Base-by-base conservation (phyloP, 2,888 invertebrate species). In the Exephanes ischioxanthus region DNA sequence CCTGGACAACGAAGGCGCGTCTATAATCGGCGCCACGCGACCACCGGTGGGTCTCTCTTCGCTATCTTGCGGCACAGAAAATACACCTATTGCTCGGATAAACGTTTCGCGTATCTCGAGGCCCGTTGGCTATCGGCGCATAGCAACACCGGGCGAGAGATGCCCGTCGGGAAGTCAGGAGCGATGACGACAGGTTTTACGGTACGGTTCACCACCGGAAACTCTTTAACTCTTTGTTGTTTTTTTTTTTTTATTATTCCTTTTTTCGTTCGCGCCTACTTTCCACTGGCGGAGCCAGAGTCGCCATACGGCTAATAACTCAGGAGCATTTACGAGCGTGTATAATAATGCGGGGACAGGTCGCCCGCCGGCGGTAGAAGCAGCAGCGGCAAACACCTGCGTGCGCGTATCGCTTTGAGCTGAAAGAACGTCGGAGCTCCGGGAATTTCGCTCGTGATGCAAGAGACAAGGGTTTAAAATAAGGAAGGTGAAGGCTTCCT, bases 1-100 rank as follows among this genome's bases (percentile, higher is more conserved):
- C 72, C 55, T 37, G 55, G 80, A 73, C 80, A 80, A 72, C 41
- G 53, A 53, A 79, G 63, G 53, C 66, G 51, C 63, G 72, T 66
- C 72, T 66, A 55, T 72, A 80, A 80, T 80, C 66, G 66, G 73
- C 41, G 80, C 72, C 80, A 80, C 80, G 72, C 72, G 71, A 66
- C 70, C 78, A 30, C 58, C 41, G 58, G 30, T 19, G 30, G 11
- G 26, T 58, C 58, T n/a, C 55, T 45, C 16, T 37, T 58, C 19
- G 41, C 22, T 16, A 55, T 41, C 22, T 14, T 33, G n/a, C 71
- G 22, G 11, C 19, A 9, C 14, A 0, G n/a, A n/a, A 63, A 51
- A 33, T 63, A 75, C 33, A 51, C 22, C 19, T 22, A 58, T 26
- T 45, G 37, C 45, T 16, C 22, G 53, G n/a, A 3, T 14, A 30